Conservation (phyloP, 1,140 invertebrate species). For the Anoplophora glabripennis region DNA sequence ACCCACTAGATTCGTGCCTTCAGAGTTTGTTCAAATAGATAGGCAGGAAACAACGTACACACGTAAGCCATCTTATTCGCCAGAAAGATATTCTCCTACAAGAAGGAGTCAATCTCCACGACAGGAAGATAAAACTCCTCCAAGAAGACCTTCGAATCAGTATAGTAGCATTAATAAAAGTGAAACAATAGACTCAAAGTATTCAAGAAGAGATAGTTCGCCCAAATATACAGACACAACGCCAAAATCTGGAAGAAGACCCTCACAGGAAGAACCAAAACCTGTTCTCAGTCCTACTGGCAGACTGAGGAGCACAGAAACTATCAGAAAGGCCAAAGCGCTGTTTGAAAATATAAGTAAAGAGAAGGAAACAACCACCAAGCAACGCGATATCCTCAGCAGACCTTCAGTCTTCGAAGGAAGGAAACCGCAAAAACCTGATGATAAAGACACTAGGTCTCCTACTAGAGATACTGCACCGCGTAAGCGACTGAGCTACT, state of each 20-base stretch:
- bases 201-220: background rate
- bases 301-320: constrained; percentile 55
- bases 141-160: constrained; percentile 19
- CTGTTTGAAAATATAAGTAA: constrained; percentile 59
- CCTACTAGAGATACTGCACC: background rate
- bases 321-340: constrained; percentile 62
- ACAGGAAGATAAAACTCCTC: constrained; percentile 17
- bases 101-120: constrained; percentile 15
- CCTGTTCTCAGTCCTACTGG: constrained; percentile 36
- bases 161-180: constrained; percentile 17
- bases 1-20: background rate
- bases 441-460: background rate
- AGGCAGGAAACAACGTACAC: constrained; percentile 20
- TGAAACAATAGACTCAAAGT: constrained; percentile 13
- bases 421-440: background rate
- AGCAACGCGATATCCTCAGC: constrained; percentile 52
- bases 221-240: constrained; percentile 14
- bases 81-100: constrained; percentile 23
- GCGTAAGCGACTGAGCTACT: background rate
- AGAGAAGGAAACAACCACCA: constrained; percentile 42
- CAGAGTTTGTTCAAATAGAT: constrained; percentile 13
- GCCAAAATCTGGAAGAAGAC: constrained; percentile 33
- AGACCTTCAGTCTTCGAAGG: constrained; percentile 51
- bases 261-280: constrained; percentile 33
- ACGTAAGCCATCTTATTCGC: constrained; percentile 23